phyloP scores from a whole-genome alignment of 2,113 vertebrate species.

The Myrmophylax atrothorax region DNA sequence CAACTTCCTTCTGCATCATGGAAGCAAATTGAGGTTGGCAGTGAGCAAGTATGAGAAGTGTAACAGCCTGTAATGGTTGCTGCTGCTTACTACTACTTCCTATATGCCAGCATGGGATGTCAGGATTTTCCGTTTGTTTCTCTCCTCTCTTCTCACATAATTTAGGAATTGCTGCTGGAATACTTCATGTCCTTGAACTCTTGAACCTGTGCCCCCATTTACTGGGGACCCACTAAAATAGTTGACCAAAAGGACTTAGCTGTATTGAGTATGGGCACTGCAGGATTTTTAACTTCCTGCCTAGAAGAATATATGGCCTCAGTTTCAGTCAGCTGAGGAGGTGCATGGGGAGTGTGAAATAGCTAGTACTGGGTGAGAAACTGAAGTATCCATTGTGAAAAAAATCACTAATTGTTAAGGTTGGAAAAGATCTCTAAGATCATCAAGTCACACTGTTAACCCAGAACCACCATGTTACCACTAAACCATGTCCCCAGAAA shows the following conservation, averaged over 20 bases:
- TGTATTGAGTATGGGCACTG: neutral
- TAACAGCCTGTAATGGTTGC: neutral
- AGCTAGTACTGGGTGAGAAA: neutral
- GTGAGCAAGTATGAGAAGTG: neutral
- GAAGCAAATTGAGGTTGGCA: neutral
- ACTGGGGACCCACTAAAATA: neutral
- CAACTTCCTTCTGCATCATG: neutral
- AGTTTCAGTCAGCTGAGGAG: neutral
- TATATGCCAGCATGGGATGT: rapidly evolving
- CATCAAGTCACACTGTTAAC: neutral
- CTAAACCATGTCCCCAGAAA: neutral
- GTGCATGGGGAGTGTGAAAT: neutral
- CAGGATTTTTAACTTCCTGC: rapidly evolving
- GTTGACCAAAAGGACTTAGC: neutral
- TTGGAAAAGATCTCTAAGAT: neutral
- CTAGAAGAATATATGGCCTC: neutral
- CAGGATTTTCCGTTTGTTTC: neutral
- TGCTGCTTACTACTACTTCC: neutral
- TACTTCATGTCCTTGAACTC: neutral
- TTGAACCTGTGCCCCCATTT: neutral
- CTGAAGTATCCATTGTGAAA: neutral
- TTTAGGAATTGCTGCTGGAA: neutral
- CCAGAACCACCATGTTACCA: neutral
- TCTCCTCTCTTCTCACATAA: neutral
- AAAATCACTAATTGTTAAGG: neutral